These are phyloP conservation scores for Apeira syringaria DNA, from an alignment of 2,888 invertebrate species.

Conservation along the genomic window DNA sequence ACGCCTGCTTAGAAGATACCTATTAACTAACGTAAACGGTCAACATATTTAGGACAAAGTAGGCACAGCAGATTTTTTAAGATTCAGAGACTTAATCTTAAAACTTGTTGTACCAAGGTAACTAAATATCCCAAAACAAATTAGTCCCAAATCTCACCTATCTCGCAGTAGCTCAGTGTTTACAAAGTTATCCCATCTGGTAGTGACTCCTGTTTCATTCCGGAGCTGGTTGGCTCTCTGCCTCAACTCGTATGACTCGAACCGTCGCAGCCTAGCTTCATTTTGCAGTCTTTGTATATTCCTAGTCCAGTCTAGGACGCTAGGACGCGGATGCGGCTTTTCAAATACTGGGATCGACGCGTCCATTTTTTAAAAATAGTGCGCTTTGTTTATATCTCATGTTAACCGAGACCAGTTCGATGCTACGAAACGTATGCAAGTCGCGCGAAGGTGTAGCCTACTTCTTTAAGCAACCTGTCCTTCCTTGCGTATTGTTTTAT, in stretches of 20 bases:
- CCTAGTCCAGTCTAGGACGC: conserved; percentile 90
- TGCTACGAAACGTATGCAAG: too few species aligned
- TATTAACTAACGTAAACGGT: too few species aligned
- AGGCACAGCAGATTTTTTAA: too few species aligned
- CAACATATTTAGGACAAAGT: too few species aligned
- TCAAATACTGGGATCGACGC: conserved; percentile 81
- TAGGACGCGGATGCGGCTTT: conserved; percentile 86
- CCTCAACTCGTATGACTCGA: conserved; percentile 87
- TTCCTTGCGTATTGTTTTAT: too few species aligned
- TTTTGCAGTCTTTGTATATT: conserved; percentile 88
- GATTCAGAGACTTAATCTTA: too few species aligned
- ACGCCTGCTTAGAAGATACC: too few species aligned
- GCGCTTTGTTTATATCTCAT: too few species aligned
- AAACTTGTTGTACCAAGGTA: too few species aligned
- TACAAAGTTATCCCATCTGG: conserved; percentile 90
- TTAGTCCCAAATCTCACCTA: conserved; percentile 67
- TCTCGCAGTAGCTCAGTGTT: conserved; percentile 89
- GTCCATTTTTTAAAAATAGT: conserved; percentile 57
- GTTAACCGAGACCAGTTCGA: too few species aligned
- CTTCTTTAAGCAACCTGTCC: too few species aligned
- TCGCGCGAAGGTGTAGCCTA: too few species aligned
- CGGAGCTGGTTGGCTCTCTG: conserved; percentile 88
- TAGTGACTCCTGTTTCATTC: conserved; percentile 89
- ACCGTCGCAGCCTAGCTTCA: conserved; percentile 86
- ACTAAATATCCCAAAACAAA: not conserved